A percentile compares a stretch with the other conserved stretches of the same genome.
Conservation (phyloP, 2,797 vertebrate species). For the Australoheros facetus region DNA sequence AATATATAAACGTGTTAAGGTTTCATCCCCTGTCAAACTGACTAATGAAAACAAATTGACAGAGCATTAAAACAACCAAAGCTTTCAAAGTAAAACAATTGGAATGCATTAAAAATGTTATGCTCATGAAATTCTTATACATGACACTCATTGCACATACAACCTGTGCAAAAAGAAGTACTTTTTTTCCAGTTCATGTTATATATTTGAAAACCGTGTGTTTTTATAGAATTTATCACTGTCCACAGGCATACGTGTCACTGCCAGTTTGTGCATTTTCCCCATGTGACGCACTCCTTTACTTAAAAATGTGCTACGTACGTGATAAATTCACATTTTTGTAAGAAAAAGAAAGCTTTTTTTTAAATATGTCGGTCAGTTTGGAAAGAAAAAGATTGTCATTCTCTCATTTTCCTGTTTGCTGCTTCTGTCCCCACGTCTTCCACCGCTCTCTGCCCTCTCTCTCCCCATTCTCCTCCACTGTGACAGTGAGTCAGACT, state of each 20-base stretch:
- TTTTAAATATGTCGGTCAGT: neutral
- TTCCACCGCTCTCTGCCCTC: neutral
- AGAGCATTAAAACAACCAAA: neutral
- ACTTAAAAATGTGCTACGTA: neutral
- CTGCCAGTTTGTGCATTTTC: neutral
- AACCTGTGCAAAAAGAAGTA: neutral
- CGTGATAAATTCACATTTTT: neutral
- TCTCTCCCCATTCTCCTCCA: conserved; percentile 31
- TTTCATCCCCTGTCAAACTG: neutral
- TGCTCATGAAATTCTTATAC: neutral
- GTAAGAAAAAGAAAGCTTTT: neutral
- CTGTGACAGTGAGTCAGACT: conserved; percentile 77
- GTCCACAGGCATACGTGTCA: neutral
- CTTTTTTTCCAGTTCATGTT: neutral
- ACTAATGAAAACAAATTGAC: neutral
- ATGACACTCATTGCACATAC: neutral
- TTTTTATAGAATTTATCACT: neutral
- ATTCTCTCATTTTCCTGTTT: neutral
- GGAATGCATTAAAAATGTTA: neutral
- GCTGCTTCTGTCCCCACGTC: conserved; percentile 1
- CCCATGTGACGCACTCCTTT: neutral
- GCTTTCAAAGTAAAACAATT: neutral
- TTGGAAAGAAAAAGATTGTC: neutral
- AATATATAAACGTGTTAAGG: neutral
- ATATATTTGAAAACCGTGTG: neutral